Base-by-base conservation (phyloP, 2,113 vertebrate species). In the Cryptomyrus ogoouensis region DNA sequence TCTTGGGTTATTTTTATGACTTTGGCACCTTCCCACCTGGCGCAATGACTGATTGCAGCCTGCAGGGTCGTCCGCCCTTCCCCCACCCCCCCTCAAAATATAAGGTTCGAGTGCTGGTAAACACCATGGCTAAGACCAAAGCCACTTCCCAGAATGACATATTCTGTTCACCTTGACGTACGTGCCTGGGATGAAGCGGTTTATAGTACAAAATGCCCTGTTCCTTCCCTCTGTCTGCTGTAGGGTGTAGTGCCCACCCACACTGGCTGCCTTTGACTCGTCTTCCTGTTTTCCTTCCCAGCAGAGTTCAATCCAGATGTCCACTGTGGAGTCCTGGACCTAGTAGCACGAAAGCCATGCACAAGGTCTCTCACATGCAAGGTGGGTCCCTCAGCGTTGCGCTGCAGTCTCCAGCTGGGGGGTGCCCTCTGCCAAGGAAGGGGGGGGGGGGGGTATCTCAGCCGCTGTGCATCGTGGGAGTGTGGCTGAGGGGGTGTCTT, bases 321-420 rank as follows among this genome's bases (percentile, higher is more conserved):
- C 94, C 98, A 99, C 95, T 99, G 98, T 96, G 98, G 98, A 90
- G 98, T 99, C 93, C 92, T 99, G 93, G 98, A 99, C 96, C 93
- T 98, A 89, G 97, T 98, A 91, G 97, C 97, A 93, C 97, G 97
- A 95, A 99, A 99, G 96, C 97, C 97, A 95, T 99, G 98, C 96
- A 99, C 98, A 94, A 97, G 98, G 96, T 99, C 98, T 94, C 96
- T 99, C 94, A 99, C 98, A 93, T 99, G 98, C 97, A 99, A 99
- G 98, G 98, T 99, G 95, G 89, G 94, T 90, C 39, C 52, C 24
- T 9, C 15, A 35, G 39, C 31, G 0, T 83, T 15, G 3, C 35
- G 0, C 88, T 13, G 12, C 15, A n/a, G 70, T 6, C 47, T n/a
- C 27, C 8, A 47, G 21, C 10, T n/a, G 24, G 24, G 24, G 42